Conservation (phyloP, 2,888 invertebrate genomes). For the Eupithecia subfuscata region DNA sequence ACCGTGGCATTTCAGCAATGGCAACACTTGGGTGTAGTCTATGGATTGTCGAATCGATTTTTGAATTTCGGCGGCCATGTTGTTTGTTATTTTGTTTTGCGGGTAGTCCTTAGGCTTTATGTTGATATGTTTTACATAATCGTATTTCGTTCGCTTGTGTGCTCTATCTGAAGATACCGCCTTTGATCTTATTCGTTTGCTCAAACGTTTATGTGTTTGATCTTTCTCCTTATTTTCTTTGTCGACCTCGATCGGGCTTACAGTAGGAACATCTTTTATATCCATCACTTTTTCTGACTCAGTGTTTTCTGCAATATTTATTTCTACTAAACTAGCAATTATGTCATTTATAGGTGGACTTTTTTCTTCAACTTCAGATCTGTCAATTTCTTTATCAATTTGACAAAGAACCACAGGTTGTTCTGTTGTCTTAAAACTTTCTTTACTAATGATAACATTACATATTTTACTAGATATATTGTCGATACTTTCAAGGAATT, state of each 20-base stretch:
- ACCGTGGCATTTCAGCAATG: conserved; percentile 63
- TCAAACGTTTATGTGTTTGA: neutral
- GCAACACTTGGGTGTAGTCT: conserved; percentile 46
- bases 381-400: too few relatives aligned
- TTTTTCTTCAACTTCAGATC: too few relatives aligned
- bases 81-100: conserved; percentile 34
- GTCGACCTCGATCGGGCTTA: neutral
- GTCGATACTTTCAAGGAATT: too few relatives aligned
- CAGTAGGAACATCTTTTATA: too few relatives aligned
- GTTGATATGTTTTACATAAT: conserved; percentile 35
- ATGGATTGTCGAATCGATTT: conserved; percentile 49
- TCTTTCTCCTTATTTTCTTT: neutral
- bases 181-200: neutral
- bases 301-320: conserved; percentile 10
- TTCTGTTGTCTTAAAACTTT: too few relatives aligned
- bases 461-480: too few relatives aligned
- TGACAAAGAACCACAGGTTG: too few relatives aligned
- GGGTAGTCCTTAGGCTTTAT: conserved; percentile 47
- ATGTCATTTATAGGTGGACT: neutral
- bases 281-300: neutral
- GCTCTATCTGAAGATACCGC: neutral
- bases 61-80: conserved; percentile 43
- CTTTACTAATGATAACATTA: too few relatives aligned
- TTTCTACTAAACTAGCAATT: neutral
- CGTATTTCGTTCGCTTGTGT: conserved; percentile 16